phyloP scores from a whole-genome alignment of 2,888 invertebrate species.

The Hemicrepidius hirtus region DNA sequence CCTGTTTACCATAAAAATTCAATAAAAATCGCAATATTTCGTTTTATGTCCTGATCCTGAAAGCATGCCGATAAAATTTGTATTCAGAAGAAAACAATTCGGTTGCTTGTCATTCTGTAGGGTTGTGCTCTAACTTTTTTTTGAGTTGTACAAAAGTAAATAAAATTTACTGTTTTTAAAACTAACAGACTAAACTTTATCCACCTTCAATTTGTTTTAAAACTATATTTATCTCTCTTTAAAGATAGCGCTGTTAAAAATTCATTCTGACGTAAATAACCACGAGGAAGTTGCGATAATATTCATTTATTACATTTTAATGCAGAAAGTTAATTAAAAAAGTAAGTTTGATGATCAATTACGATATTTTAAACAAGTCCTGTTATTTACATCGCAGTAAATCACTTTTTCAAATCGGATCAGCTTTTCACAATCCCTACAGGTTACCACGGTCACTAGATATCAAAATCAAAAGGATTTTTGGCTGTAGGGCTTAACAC shows the following conservation, averaged over 20 bases:
- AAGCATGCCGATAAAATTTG: conserved; percentile 20
- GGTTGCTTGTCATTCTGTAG: conserved; percentile 13
- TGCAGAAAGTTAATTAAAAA: too few species aligned
- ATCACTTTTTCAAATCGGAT: too few species aligned
- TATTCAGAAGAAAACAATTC: conserved; percentile 32
- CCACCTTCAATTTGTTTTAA: background rate
- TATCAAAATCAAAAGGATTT: too few species aligned
- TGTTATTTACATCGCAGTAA: too few species aligned
- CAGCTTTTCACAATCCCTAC: too few species aligned
- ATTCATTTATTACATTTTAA: too few species aligned
- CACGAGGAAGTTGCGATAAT: conserved; percentile 1
- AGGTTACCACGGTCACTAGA: too few species aligned
- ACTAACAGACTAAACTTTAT: background rate
- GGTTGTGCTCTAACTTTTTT: conserved; percentile 13
- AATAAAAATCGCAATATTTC: conserved; percentile 29
- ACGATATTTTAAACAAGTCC: too few species aligned
- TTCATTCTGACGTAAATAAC: conserved; percentile 10
- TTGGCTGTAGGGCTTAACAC: too few species aligned
- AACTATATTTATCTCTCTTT: conserved; percentile 8
- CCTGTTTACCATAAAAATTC: conserved; percentile 34
- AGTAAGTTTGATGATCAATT: too few species aligned
- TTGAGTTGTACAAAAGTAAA: background rate
- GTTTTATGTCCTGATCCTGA: conserved; percentile 9
- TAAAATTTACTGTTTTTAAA: background rate
- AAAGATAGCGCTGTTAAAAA: background rate